Evolutionary conservation across 2,797 vertebrate species (phyloP).

Genomic region (Kryptopterus vitreolus): DNA sequence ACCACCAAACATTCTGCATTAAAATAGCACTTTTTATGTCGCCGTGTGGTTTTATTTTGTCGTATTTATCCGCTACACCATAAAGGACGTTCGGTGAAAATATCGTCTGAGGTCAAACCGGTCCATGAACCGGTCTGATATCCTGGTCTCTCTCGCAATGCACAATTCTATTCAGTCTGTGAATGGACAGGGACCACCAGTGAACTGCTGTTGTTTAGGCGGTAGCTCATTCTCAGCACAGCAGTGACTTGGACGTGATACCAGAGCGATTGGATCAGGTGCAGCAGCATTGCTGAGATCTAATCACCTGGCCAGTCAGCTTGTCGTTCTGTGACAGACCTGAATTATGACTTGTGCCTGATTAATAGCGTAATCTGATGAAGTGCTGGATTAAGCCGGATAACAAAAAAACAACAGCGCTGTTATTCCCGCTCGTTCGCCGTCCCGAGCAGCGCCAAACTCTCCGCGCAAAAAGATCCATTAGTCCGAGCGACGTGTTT

Average conservation of each 20-base stretch:
- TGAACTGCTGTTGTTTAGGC: neutral
- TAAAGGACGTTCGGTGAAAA: too few relatives aligned
- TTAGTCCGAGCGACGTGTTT: slow-evolving; percentile 45
- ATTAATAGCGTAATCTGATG: slow-evolving; percentile 27
- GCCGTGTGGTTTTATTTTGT: too few relatives aligned
- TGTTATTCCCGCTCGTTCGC: slow-evolving; percentile 38
- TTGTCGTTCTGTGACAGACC: neutral
- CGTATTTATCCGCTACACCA: too few relatives aligned
- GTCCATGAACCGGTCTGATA: too few relatives aligned
- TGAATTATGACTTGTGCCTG: slow-evolving; percentile 17
- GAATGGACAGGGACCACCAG: neutral
- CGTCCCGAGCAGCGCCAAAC: slow-evolving; percentile 25
- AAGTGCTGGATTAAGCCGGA: slow-evolving; percentile 14
- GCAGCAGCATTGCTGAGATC: slow-evolving; percentile 1
- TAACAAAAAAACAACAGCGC: neutral
- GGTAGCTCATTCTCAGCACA: neutral
- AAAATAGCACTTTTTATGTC: too few relatives aligned
- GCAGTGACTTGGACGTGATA: neutral
- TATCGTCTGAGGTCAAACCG: too few relatives aligned
- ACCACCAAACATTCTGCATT: too few relatives aligned
- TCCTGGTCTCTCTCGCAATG: too few relatives aligned
- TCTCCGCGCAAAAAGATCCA: slow-evolving; percentile 42
- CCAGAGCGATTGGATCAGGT: slow-evolving; percentile 13
- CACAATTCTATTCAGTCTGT: neutral
- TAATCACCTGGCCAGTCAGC: slow-evolving; percentile 16